A percentile compares a stretch with the other conserved stretches of the same genome.
Evolutionary conservation across 2,113 vertebrate species (phyloP).

Genomic region (Brachyistius frenatus): DNA sequence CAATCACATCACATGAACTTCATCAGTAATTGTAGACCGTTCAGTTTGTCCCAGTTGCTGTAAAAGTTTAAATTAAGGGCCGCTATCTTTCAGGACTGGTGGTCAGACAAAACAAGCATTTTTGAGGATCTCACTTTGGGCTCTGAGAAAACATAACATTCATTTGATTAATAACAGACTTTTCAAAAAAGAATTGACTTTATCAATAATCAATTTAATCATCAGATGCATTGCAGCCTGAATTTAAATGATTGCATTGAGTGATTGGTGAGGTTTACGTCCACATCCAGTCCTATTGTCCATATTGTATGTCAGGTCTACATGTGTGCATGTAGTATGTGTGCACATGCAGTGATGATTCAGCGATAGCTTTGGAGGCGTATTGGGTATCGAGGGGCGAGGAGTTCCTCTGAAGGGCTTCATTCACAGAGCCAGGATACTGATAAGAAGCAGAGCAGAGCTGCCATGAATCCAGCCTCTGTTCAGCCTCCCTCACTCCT

Average conservation of each 20-base stretch:
- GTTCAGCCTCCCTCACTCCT: conserved; percentile 65
- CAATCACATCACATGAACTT: no score
- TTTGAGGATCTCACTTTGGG: not conserved
- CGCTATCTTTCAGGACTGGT: no score
- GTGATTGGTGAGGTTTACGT: not conserved
- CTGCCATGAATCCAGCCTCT: conserved; percentile 82
- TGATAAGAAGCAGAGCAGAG: conserved; percentile 82
- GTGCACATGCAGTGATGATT: conserved; percentile 34
- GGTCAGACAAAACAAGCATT: not conserved
- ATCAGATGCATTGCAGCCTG: not conserved
- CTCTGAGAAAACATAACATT: not conserved
- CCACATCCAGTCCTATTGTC: not conserved
- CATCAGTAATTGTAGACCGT: no score
- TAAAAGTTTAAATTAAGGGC: not conserved
- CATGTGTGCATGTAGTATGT: conserved; percentile 23
- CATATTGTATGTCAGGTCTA: conserved; percentile 11
- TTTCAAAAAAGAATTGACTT: not conserved
- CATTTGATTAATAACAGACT: not conserved
- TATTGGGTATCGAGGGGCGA: conserved; percentile 77
- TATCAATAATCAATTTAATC: not conserved
- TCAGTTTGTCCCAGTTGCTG: not conserved
- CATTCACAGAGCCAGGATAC: conserved; percentile 81
- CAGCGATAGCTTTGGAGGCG: conserved; percentile 76
- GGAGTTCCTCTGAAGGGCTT: conserved; percentile 78
- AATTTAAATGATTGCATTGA: not conserved